phyloP scores from a whole-genome alignment of 1,140 invertebrate species.

The Caerostris extrusa region DNA sequence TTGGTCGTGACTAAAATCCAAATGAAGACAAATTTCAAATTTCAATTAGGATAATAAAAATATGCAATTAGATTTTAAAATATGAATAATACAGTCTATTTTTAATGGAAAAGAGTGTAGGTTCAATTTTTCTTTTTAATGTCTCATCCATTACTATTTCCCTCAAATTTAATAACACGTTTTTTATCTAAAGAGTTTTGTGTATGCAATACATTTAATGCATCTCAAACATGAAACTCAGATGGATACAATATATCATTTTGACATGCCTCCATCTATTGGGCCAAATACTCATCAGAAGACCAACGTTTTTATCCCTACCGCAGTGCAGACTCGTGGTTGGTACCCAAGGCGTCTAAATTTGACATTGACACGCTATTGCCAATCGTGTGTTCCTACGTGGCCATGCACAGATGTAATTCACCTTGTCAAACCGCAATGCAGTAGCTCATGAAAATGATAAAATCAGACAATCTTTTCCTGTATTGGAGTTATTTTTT shows the following conservation, averaged over 20 bases:
- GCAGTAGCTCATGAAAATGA: background rate
- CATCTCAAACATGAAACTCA: background rate
- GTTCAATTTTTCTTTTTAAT: no score
- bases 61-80: no score
- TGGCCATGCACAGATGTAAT: background rate
- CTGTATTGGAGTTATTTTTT: no score
- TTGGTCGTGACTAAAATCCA: no score
- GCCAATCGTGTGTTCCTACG: background rate
- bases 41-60: no score
- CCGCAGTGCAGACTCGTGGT: background rate
- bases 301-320: no score
- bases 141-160: no score
- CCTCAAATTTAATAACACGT: no score
- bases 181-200: no score
- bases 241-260: background rate
- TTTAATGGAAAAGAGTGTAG: no score
- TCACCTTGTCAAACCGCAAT: background rate
- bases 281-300: background rate
- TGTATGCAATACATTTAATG: background rate
- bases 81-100: no score
- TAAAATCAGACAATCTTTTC: background rate
- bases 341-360: background rate
- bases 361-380: slow-evolving; percentile 17
- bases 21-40: no score
- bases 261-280: background rate